These are phyloP conservation scores for Meghimatium bilineatum DNA, from an alignment of 2,888 invertebrate genomes.

Conservation along the genomic window DNA sequence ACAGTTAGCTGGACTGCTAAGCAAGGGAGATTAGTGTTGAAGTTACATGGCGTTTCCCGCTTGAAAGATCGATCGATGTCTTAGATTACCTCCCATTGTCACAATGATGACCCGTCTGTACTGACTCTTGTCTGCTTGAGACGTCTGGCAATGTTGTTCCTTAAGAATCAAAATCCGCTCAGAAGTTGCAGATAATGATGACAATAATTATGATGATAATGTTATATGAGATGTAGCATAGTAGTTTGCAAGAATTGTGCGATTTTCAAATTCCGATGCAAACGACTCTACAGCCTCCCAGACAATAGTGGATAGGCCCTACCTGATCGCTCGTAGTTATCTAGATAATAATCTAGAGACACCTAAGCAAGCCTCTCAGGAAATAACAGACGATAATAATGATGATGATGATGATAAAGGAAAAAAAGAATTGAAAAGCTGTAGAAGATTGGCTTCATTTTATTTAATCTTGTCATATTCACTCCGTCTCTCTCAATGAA, in stretches of 20 bases:
- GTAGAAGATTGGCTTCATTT: too few species aligned
- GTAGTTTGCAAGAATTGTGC: too few species aligned
- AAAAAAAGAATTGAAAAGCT: too few species aligned
- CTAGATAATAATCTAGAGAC: too few species aligned
- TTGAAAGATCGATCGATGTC: constrained; percentile 32
- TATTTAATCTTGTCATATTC: too few species aligned
- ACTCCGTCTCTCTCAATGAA: too few species aligned
- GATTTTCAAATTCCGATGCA: too few species aligned
- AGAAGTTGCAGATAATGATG: neutral
- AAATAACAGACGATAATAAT: neutral
- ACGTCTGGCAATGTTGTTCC: neutral
- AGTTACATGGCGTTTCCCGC: constrained; percentile 34
- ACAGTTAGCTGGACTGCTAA: neutral
- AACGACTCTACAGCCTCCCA: too few species aligned
- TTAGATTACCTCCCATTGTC: constrained; percentile 37
- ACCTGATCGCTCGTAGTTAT: too few species aligned
- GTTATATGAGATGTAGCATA: too few species aligned
- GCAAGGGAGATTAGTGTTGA: constrained; percentile 46
- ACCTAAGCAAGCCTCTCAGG: too few species aligned
- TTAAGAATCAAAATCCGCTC: neutral
- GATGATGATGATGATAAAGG: neutral
- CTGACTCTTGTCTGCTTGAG: neutral
- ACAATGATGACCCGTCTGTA: constrained; percentile 10
- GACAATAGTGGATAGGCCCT: too few species aligned
- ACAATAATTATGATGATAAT: neutral